Percentiles rank a stretch among this genome's conserved stretches.
Evolutionary conservation across 2,888 invertebrate species (phyloP).

Genomic region (Asteroscopus sphinx): DNA sequence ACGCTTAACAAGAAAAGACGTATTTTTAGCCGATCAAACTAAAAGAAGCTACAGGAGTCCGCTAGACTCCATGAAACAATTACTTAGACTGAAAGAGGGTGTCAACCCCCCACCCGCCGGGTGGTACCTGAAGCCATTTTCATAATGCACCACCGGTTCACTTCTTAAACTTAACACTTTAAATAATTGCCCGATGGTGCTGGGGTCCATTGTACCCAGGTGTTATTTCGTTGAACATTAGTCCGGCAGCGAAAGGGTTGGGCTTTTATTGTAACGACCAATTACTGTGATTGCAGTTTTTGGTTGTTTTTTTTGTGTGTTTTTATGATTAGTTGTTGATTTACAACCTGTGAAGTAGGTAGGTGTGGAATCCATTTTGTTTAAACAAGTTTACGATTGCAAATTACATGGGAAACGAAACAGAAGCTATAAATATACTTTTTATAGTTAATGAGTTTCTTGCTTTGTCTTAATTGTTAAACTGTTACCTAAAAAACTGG

Average conservation of each 20-base stretch:
- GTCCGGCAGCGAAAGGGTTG: conserved; percentile 51
- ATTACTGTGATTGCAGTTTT: conserved; percentile 48
- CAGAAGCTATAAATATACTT: no score
- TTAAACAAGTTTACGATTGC: no score
- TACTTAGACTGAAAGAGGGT: conserved; percentile 65
- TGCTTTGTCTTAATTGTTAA: no score
- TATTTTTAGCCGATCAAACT: conserved; percentile 37
- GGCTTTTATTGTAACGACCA: conserved; percentile 36
- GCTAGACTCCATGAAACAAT: conserved; percentile 68
- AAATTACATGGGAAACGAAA: no score
- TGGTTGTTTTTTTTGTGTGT: not conserved
- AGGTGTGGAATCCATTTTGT: not conserved
- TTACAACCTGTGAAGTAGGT: not conserved
- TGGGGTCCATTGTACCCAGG: conserved; percentile 55
- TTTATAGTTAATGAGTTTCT: no score
- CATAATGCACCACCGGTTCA: conserved; percentile 79
- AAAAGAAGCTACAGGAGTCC: conserved; percentile 41
- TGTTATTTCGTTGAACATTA: conserved; percentile 43
- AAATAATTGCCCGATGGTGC: conserved; percentile 75
- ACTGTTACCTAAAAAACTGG: no score
- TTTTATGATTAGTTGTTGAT: conserved; percentile 5
- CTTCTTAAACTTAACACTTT: conserved; percentile 82
- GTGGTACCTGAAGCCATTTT: conserved; percentile 74
- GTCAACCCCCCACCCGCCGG: conserved; percentile 24
- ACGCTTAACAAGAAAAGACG: conserved; percentile 27